A percentile compares a stretch with the other conserved stretches of the same genome.
Evolutionary conservation across 1,140 invertebrate genomes (phyloP).

Genomic region (Cheumatopsyche charites): DNA sequence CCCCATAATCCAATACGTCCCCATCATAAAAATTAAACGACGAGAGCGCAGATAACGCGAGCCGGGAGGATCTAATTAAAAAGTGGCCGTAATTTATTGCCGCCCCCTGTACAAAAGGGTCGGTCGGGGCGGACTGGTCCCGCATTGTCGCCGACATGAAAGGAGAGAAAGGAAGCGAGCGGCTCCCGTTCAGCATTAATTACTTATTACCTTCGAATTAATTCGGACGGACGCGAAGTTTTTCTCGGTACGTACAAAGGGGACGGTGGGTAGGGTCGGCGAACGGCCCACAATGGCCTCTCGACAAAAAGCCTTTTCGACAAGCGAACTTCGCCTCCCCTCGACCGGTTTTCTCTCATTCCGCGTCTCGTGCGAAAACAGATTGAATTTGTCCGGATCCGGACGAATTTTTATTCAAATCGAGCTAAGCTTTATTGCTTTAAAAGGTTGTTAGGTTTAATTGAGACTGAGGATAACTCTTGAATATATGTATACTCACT

Average conservation of each 20-base stretch:
- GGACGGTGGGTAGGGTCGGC: not conserved
- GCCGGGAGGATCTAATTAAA: no score
- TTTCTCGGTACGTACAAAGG: not conserved
- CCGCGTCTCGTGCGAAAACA: slow-evolving; percentile 13
- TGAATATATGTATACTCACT: not conserved
- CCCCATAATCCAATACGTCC: no score
- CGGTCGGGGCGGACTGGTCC: not conserved
- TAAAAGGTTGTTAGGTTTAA: slow-evolving; percentile 30
- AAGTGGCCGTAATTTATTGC: not conserved
- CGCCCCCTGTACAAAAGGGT: not conserved
- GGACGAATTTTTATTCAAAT: slow-evolving; percentile 33
- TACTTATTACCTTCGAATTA: slow-evolving; percentile 25
- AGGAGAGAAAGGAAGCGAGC: no score
- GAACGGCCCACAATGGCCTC: not conserved
- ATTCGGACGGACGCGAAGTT: slow-evolving; percentile 23
- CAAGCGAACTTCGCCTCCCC: no score
- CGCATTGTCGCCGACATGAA: no score
- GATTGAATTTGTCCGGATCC: slow-evolving; percentile 35
- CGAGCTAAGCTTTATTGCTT: slow-evolving; percentile 28
- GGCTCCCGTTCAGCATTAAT: slow-evolving; percentile 14
- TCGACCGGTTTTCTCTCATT: no score
- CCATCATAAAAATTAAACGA: no score
- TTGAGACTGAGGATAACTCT: slow-evolving; percentile 25
- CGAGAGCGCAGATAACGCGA: no score
- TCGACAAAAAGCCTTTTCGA: slow-evolving; percentile 33